Base-by-base conservation (phyloP, 37 sponge, comb jelly and placozoan species). In the Spongilla lacustris region DNA sequence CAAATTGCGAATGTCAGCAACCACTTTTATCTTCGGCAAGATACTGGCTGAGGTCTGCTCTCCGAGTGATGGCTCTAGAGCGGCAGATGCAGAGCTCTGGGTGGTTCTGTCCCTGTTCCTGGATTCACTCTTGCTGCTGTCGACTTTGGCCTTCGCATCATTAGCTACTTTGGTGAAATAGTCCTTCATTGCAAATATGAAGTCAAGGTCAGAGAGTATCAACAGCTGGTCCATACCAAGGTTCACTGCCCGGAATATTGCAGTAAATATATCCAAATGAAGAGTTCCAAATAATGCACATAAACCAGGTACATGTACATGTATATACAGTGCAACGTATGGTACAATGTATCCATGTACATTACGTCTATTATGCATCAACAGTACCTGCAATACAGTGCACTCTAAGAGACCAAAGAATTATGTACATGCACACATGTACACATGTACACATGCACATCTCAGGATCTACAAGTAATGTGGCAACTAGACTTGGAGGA, bases 181-280 rank as follows among this genome's bases (percentile, higher is more conserved):
- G 66, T 93, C 73, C 0, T 30, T 73, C 25, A 89, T 36, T n/a
- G 78, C 79, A 24, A 71, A 77, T 25, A 89, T 67, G 74, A 89
- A 93, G 33, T 86, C 83, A 21, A 93, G 33, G 21, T 93, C 93
- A 22, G 71, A 80, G 67, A 93, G 36, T 13, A 86, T 66, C 11
- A 93, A 87, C 28, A 93, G 69, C 19, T 85, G 69, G 21, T 88
- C 50, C 21, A 78, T 73, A 12, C 76, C 69, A 36, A 88, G 22
- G 25, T 85, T 48, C 22, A 92, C 93, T 92, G 67, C 4, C 67
- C 3, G 28, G 48, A 73, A 4, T 41, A 6, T 3, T 41, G 6
- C 41, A 3, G 75, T 2, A 36, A 82, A 67, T n/a, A 77, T 29
- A 35, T 24, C 1, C 0, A 9, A 24, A 75, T 13, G 73, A 24